phyloP scores from a whole-genome alignment of 92 coral and sea anemone species.

The Ricordea florida region DNA sequence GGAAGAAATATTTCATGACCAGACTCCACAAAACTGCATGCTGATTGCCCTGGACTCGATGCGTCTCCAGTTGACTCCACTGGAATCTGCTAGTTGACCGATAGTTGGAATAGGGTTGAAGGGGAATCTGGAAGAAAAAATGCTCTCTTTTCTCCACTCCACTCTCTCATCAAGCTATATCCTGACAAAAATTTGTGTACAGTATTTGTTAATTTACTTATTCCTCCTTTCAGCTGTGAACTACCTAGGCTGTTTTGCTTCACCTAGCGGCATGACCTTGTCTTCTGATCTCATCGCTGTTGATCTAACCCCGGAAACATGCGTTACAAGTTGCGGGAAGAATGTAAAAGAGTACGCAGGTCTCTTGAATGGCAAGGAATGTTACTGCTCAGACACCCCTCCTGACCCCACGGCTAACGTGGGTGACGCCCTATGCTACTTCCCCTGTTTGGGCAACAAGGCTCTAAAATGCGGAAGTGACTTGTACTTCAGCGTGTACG shows the following conservation, averaged over 20 bases:
- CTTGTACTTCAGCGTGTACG: constrained; percentile 54
- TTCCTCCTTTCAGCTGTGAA: constrained; percentile 23
- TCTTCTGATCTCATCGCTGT: constrained; percentile 5
- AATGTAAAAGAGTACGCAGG: constrained; percentile 43
- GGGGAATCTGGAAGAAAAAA: too few relatives aligned
- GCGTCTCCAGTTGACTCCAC: too few relatives aligned
- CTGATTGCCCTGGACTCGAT: too few relatives aligned
- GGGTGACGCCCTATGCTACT: constrained; percentile 42
- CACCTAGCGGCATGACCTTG: constrained; percentile 1
- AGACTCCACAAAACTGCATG: too few relatives aligned
- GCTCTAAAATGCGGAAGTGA: constrained; percentile 68
- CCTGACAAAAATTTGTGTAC: not conserved
- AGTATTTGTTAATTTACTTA: not conserved
- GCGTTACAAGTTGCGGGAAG: constrained; percentile 67
- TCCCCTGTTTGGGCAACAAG: constrained; percentile 65
- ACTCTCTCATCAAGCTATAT: too few relatives aligned
- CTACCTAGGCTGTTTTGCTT: constrained; percentile 33
- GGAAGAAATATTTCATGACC: too few relatives aligned
- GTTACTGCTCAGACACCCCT: constrained; percentile 51
- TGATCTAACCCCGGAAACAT: constrained; percentile 37
- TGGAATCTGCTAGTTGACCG: too few relatives aligned
- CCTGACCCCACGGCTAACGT: constrained; percentile 25
- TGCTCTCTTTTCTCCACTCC: too few relatives aligned
- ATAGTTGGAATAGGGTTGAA: too few relatives aligned
- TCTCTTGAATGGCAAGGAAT: constrained; percentile 35